These are phyloP conservation scores for Rhyzopertha dominica DNA, from an alignment of 1,140 invertebrate genomes.

Conservation along the genomic window DNA sequence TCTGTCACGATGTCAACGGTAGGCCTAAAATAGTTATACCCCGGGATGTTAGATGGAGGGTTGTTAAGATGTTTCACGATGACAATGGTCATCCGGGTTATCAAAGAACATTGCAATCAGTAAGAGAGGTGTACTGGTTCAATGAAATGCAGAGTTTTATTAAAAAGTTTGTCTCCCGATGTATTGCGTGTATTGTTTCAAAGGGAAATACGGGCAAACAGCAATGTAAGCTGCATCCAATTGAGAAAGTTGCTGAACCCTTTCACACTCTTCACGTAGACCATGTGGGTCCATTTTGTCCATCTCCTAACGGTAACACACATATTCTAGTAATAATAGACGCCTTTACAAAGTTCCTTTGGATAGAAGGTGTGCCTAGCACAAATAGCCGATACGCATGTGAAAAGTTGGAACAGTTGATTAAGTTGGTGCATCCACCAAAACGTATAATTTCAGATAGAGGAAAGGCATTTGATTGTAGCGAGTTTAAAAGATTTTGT, in stretches of 20 bases:
- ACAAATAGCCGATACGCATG: slow-evolving; percentile 19
- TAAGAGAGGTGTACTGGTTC: slow-evolving; percentile 35
- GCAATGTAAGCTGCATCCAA: slow-evolving; percentile 1
- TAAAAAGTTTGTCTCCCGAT: slow-evolving; percentile 23
- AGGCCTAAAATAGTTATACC: slow-evolving; percentile 20
- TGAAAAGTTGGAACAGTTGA: neutral
- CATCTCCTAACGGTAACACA: slow-evolving; percentile 26
- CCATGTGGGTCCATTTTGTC: slow-evolving; percentile 15
- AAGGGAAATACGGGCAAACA: slow-evolving; percentile 31
- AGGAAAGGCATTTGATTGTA: slow-evolving; percentile 35
- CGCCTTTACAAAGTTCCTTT: slow-evolving; percentile 30
- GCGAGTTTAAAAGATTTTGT: slow-evolving; percentile 30
- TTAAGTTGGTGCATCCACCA: slow-evolving; percentile 29
- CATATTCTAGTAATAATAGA: slow-evolving; percentile 32
- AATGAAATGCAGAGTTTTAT: slow-evolving; percentile 29
- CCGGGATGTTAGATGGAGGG: slow-evolving; percentile 22
- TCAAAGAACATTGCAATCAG: slow-evolving; percentile 28
- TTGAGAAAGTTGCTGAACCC: neutral
- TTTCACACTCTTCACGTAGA: slow-evolving; percentile 2
- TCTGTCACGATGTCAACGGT: slow-evolving; percentile 1
- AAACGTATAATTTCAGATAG: slow-evolving; percentile 37
- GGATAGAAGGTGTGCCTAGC: slow-evolving; percentile 19
- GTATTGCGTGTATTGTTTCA: slow-evolving; percentile 29
- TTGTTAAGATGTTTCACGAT: slow-evolving; percentile 34
- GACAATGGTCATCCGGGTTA: slow-evolving; percentile 36